These are phyloP conservation scores for Lasiommata megera DNA, from an alignment of 2,888 invertebrate species.

Conservation along the genomic window DNA sequence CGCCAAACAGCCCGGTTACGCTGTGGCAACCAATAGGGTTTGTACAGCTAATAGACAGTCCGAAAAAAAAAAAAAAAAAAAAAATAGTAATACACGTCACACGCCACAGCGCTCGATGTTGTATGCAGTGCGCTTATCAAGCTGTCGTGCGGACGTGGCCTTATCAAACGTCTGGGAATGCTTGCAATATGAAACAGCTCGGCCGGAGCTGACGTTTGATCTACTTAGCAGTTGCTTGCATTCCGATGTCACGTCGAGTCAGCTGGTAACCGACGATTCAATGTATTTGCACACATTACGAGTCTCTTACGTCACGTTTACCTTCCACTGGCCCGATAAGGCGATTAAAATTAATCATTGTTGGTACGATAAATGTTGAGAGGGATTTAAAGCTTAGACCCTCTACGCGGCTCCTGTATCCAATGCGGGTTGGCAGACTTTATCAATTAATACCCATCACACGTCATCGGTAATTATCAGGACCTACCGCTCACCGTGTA, in stretches of 20 bases:
- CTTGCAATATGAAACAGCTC: conserved; percentile 1
- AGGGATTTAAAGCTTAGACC: no score
- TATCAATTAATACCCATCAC: no score
- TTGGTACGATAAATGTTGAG: no score
- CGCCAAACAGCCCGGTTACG: no score
- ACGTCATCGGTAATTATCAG: no score
- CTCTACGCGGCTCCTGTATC: no score
- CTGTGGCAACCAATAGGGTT: no score
- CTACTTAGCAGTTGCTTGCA: background rate
- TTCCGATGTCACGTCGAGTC: conserved; percentile 1
- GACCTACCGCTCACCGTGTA: no score
- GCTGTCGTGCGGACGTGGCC: background rate
- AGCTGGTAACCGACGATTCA: background rate
- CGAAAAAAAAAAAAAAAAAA: no score
- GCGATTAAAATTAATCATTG: background rate
- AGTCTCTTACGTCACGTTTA: background rate
- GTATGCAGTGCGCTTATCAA: conserved; percentile 1
- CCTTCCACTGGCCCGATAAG: background rate
- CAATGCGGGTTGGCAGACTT: no score
- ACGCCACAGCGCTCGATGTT: background rate
- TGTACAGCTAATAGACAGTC: no score
- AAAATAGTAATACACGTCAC: background rate
- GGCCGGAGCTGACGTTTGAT: background rate
- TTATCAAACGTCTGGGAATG: conserved; percentile 6
- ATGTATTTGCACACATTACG: background rate